phyloP scores from a whole-genome alignment of 2,113 vertebrate species.

The Serinus canaria region DNA sequence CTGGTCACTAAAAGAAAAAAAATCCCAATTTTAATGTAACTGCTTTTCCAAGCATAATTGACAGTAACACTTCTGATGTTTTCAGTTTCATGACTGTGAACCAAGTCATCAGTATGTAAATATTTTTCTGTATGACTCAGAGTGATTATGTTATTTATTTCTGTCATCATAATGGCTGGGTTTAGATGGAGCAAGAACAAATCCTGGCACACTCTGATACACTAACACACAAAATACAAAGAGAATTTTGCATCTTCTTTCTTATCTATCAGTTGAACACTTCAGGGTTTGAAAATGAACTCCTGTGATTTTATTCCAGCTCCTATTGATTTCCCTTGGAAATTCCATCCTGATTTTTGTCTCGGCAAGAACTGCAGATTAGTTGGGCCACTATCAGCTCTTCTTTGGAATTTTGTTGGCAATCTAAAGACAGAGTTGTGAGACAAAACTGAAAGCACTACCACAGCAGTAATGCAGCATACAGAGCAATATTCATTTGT shows the following conservation, averaged over 20 bases:
- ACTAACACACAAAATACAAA: background rate
- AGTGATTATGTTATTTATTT: background rate
- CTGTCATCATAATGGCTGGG: background rate
- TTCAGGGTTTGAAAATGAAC: background rate
- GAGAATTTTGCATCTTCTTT: background rate
- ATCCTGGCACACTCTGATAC: background rate
- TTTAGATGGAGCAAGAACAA: background rate
- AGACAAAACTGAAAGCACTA: background rate
- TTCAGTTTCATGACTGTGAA: background rate
- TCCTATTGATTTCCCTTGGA: background rate
- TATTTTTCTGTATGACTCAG: conserved; percentile 4
- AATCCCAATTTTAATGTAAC: background rate
- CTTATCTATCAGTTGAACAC: background rate
- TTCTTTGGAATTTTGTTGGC: background rate
- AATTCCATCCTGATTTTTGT: background rate
- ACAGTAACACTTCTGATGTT: background rate
- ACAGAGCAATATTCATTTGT: background rate
- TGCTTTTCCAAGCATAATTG: background rate
- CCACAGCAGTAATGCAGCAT: background rate
- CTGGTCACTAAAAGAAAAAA: background rate
- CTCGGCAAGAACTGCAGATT: background rate
- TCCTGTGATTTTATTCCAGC: background rate
- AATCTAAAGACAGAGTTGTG: background rate
- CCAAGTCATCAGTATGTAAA: background rate
- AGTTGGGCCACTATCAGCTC: background rate